A percentile compares a stretch with the other conserved stretches of the same genome.
These are phyloP conservation scores for Prunella strophiata DNA, from an alignment of 2,797 vertebrate species.

Conservation along the genomic window DNA sequence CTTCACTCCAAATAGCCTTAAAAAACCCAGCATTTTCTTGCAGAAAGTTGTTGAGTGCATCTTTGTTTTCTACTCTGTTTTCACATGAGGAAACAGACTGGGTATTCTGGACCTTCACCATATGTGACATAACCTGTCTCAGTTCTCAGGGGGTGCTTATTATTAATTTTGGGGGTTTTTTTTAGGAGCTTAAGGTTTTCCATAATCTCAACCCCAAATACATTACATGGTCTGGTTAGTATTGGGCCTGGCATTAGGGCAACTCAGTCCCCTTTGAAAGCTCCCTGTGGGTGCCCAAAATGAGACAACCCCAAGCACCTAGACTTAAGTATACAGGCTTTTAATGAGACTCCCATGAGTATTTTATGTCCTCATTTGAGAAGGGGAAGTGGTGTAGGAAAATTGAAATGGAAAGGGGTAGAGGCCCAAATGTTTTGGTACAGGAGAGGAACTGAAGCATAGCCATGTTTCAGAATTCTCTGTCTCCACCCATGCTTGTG, in stretches of 20 bases:
- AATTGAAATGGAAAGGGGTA: conserved; percentile 1
- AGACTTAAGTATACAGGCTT: rapidly evolving
- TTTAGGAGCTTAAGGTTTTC: not conserved
- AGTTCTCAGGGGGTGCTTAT: not conserved
- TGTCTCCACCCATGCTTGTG: not conserved
- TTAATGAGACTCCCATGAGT: not conserved
- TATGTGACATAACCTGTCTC: not conserved
- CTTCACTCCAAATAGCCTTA: not conserved
- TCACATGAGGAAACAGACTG: not conserved
- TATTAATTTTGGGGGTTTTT: no score
- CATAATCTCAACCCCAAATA: not conserved
- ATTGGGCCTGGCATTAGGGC: not conserved
- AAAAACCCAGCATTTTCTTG: not conserved
- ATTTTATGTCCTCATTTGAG: not conserved
- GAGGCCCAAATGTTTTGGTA: not conserved
- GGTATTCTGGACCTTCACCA: not conserved
- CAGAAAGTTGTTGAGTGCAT: not conserved
- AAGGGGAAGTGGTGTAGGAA: not conserved
- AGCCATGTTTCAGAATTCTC: not conserved
- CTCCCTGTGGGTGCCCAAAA: not conserved
- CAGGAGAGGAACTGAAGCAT: not conserved
- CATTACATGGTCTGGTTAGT: not conserved
- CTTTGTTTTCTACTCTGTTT: not conserved
- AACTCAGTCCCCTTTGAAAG: not conserved
- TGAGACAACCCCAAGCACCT: rapidly evolving